Base-by-base conservation (phyloP, 2,797 vertebrate species). In the Malacoctenus gilli region DNA sequence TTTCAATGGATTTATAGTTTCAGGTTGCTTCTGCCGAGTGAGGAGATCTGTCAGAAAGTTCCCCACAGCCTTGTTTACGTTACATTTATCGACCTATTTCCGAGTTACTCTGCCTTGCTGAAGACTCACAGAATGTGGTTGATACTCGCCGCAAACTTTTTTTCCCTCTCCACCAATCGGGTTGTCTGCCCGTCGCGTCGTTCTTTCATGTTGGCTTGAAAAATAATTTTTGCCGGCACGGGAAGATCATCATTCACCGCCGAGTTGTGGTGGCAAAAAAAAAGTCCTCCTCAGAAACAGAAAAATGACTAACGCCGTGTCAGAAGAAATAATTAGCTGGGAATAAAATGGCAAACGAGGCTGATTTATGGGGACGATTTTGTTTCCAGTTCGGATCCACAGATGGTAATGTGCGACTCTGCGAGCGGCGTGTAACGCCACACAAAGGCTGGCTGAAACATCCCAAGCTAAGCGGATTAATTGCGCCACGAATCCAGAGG, bases 401-500 rank as follows among this genome's bases (percentile, higher is more conserved):
- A 53, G 25, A 54, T 41, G 39, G 28, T 37, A 14, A 61, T 43
- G 43, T 22, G 49, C 28, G 55, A 49, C 39, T 56, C 25, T 15
- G 5, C 58, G 37, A 42, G 30, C 62, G 21, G 57, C 50, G 59
- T 46, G 20, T 4, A 47, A 49, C 40, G 6, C 15, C 36, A 42
- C 64, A 58, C 49, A 63, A 52, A 49, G 37, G 46, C 34, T 48
- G 23, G 39, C 53, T 15, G 68, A 40, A 48, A 66, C 42, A 20
- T 25, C 22, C 36, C 2, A 46, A 49, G 32, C 64, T 61, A 54
- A 58, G 57, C 65, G 62, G 73, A 79, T 60, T 71, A 57, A 71
- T 56, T 50, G 16, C 7, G 25, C 44, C 21, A 34, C 64, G 57
- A 68, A 61, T 56, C 59, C 61, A 61, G 47, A 63, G 51, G 46